phyloP scores from a whole-genome alignment of 2,797 vertebrate species.

The Enteromius afrohamiltoni region DNA sequence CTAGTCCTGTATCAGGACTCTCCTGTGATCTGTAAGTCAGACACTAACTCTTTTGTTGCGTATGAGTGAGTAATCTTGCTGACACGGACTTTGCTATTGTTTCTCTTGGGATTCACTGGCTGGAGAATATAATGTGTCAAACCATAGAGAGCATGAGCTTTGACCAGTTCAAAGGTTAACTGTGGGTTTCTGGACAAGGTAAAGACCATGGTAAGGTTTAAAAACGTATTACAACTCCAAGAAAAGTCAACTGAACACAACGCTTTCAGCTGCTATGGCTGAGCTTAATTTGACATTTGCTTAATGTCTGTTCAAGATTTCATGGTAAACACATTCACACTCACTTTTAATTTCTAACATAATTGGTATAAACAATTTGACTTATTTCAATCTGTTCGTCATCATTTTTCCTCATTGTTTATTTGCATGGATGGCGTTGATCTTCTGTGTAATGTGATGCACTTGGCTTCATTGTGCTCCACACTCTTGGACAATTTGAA shows the following conservation, averaged over 20 bases:
- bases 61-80: slow-evolving; percentile 51
- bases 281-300: slow-evolving; percentile 1
- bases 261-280: neutral
- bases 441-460: slow-evolving; percentile 34
- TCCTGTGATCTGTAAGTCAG: slow-evolving; percentile 25
- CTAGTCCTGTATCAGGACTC: slow-evolving; percentile 18
- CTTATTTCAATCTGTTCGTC: slow-evolving; percentile 25
- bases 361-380: slow-evolving; percentile 26
- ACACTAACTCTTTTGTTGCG: slow-evolving; percentile 51
- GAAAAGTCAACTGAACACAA: neutral
- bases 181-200: neutral
- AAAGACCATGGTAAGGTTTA: slow-evolving; percentile 4
- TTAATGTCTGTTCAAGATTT: neutral
- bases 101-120: slow-evolving; percentile 30
- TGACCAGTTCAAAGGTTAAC: slow-evolving; percentile 35
- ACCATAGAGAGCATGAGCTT: slow-evolving; percentile 14
- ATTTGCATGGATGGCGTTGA: slow-evolving; percentile 24
- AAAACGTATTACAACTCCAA: neutral
- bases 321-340: slow-evolving; percentile 20
- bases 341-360: slow-evolving; percentile 25
- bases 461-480: neutral
- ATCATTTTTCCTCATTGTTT: slow-evolving; percentile 41
- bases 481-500: slow-evolving; percentile 39
- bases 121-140: slow-evolving; percentile 16
- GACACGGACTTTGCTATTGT: slow-evolving; percentile 57